Conservation (phyloP, 1,140 invertebrate species). For the Meloidogyne hapla region DNA sequence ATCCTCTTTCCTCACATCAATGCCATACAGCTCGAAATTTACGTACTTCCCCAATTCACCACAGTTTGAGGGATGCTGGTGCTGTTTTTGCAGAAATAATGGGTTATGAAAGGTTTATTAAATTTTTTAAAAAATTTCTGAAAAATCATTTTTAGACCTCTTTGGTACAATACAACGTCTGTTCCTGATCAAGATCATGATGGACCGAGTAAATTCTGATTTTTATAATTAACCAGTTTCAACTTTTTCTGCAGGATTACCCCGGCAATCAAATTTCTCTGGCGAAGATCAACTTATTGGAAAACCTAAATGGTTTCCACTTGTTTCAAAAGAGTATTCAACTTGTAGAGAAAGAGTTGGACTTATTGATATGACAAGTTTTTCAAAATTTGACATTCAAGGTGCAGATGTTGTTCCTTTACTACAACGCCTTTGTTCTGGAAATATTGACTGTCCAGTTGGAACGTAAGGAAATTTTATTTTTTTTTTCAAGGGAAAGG, state of each 20-base stretch:
- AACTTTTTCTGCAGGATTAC: constrained; percentile 27
- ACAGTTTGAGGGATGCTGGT: constrained; percentile 81
- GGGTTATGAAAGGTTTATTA: constrained; percentile 86
- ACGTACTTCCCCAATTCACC: constrained; percentile 92
- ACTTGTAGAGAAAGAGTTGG: constrained; percentile 89
- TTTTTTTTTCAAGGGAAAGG: not conserved
- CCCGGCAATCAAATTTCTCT: constrained; percentile 46
- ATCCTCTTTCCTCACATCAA: constrained; percentile 15
- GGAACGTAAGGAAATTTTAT: constrained; percentile 71
- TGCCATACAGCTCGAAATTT: constrained; percentile 78
- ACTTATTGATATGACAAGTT: constrained; percentile 93
- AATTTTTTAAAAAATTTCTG: not conserved
- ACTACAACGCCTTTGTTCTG: constrained; percentile 90
- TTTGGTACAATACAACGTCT: constrained; percentile 77
- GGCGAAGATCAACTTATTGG: constrained; percentile 62
- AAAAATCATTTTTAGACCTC: constrained; percentile 70
- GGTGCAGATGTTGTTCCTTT: constrained; percentile 83
- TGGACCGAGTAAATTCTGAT: not conserved
- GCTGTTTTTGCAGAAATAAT: constrained; percentile 97
- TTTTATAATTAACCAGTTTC: not conserved
- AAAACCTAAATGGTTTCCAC: constrained; percentile 90
- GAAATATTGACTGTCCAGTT: constrained; percentile 89
- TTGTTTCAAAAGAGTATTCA: constrained; percentile 82
- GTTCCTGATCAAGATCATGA: not conserved
- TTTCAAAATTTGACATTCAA: constrained; percentile 87